phyloP scores from a whole-genome alignment of 2,888 invertebrate species.

The Pollenia amentaria region DNA sequence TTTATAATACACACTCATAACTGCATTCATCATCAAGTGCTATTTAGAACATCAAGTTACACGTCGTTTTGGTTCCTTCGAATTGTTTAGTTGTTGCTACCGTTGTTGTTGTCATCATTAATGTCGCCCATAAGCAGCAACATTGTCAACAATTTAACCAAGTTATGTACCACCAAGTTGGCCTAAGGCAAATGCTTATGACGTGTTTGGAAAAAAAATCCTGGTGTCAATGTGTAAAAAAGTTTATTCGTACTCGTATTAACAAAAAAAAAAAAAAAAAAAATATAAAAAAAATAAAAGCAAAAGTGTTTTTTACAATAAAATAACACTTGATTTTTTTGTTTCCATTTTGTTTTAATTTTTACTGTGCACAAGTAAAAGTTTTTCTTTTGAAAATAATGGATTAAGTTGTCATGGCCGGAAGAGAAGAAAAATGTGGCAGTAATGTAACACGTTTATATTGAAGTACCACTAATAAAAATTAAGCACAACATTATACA shows the following conservation, averaged over 20 bases:
- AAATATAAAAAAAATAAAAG: constrained; percentile 6
- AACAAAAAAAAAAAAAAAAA: not conserved
- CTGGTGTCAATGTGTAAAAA: constrained; percentile 30
- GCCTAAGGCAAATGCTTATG: constrained; percentile 53
- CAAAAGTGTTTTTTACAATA: constrained; percentile 40
- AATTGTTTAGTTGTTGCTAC: constrained; percentile 46
- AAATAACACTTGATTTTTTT: constrained; percentile 4
- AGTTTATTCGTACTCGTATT: not conserved
- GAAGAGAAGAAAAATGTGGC: not conserved
- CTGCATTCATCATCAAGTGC: constrained; percentile 47
- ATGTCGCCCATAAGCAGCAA: constrained; percentile 45
- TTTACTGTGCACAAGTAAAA: not conserved
- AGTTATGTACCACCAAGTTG: constrained; percentile 65
- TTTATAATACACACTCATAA: constrained; percentile 50
- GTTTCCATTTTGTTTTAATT: constrained; percentile 14
- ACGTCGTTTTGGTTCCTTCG: constrained; percentile 34
- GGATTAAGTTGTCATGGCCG: not conserved
- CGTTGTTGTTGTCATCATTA: constrained; percentile 49
- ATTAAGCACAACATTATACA: too few species aligned
- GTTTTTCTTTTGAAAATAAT: constrained; percentile 5
- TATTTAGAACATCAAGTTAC: constrained; percentile 55
- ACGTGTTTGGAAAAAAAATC: constrained; percentile 15
- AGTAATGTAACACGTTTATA: not conserved
- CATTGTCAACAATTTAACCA: constrained; percentile 52
- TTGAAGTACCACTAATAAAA: not conserved